Conservation (phyloP, 2,797 vertebrate species). For the Pampus argenteus region DNA sequence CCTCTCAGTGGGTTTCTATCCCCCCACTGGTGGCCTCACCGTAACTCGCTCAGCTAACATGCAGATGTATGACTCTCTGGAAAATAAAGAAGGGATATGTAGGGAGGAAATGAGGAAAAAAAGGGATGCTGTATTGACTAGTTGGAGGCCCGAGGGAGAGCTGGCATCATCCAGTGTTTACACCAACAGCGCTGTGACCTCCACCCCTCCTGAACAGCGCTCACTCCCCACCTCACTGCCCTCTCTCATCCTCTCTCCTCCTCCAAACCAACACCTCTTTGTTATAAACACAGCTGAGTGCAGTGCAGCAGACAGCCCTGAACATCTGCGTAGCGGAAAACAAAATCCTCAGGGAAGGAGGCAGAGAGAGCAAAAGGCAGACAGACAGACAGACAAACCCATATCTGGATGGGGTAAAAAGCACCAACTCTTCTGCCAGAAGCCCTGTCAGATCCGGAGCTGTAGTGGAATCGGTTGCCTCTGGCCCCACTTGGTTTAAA, state of each 20-base stretch:
- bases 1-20: conserved; percentile 46
- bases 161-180: conserved; percentile 79
- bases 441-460: conserved; percentile 63
- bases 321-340: conserved; percentile 78
- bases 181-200: conserved; percentile 69
- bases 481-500: conserved; percentile 50
- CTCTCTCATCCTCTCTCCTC: conserved; percentile 69
- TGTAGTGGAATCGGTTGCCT: conserved; percentile 48
- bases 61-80: conserved; percentile 50
- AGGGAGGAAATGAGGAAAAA: conserved; percentile 17
- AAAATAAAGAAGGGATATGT: conserved; percentile 38
- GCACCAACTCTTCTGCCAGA: conserved; percentile 58
- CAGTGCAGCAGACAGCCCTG: conserved; percentile 64
- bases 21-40: conserved; percentile 41
- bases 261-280: conserved; percentile 77
- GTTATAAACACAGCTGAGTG: conserved; percentile 83
- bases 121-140: conserved; percentile 52
- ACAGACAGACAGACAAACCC: conserved; percentile 51
- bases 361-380: conserved; percentile 41
- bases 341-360: conserved; percentile 73
- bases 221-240: conserved; percentile 58
- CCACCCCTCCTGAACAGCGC: conserved; percentile 46
- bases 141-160: conserved; percentile 60
- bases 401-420: conserved; percentile 70
- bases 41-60: conserved; percentile 45